phyloP scores from a whole-genome alignment of 2,888 invertebrate species.

The Odontothrips loti region DNA sequence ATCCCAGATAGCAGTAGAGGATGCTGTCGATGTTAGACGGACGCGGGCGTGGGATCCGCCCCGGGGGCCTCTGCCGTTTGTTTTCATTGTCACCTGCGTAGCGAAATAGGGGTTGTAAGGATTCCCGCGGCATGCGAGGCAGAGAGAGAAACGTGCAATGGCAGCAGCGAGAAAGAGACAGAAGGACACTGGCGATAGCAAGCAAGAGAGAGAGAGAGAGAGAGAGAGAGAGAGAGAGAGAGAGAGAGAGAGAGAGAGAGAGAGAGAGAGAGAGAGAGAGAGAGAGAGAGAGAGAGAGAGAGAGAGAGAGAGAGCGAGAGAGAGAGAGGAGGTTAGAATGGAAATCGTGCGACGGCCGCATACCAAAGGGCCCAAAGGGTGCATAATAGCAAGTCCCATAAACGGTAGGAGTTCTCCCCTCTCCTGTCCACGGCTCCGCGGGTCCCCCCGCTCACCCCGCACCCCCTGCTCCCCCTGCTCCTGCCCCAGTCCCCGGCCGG shows the following conservation, averaged over 20 bases:
- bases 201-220: too few species aligned
- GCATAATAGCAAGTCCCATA: conserved; percentile 24
- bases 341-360: conserved; percentile 23
- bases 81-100: too few species aligned
- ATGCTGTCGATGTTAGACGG: too few species aligned
- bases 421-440: not conserved
- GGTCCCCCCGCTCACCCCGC: not conserved
- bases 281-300: not conserved
- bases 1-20: too few species aligned
- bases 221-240: too few species aligned
- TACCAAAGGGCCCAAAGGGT: conserved; percentile 25
- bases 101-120: too few species aligned
- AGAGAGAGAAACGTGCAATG: too few species aligned
- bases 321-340: conserved; percentile 3
- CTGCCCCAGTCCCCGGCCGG: not conserved
- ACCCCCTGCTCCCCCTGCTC: not conserved
- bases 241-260: not conserved
- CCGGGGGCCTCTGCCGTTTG: too few species aligned
- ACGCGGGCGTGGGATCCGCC: too few species aligned
- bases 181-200: too few species aligned
- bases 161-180: not conserved
- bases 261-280: not conserved
- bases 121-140: too few species aligned
- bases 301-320: not conserved
- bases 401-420: conserved; percentile 19